Base-by-base conservation (phyloP, 2,888 invertebrate genomes). In the Torymus texanus region DNA sequence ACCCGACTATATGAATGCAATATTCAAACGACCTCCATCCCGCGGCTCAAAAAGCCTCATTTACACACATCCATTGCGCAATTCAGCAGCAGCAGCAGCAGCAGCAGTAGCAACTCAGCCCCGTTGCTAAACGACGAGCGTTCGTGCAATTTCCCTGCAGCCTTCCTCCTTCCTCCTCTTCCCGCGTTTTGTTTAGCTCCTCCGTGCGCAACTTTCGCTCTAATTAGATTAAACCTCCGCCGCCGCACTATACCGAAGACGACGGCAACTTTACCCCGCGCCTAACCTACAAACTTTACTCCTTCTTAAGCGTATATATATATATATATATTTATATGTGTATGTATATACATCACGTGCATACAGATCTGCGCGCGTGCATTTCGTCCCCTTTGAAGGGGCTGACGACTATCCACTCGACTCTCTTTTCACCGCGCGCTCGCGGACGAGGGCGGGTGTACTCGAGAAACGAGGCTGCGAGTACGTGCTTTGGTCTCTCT, bases 371-470 rank as follows among this genome's bases (percentile, higher is more conserved):
- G 29, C 29, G 29, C 29, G 29, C 29, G 24, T 24, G 3, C 29
- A 29, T 29, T 29, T 29, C 29, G 11, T 55, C 14, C 21, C 56
- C 24, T 65, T 16, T 72, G 61, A 72, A 53, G 62, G n/a, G 29
- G 21, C 65, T 50, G 63, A 65, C 75, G 67, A 75, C 61, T 29
- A 61, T 75, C 75, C 75, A 75, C 75, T 75, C 67, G 67, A 75
- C 67, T 75, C 65, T 61, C 67, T 75, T 75, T 67, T 66, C 29
- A 51, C 2, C 14, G 14, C 18, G n/a, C 59, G n/a, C n/a, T n/a
- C n/a, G n/a, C n/a, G n/a, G n/a, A n/a, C n/a, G n/a, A n/a, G 14
- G 12, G 14, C 18, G 29, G 29, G 41, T 16, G 29, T 61, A 55
- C 61, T 62, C 61, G 29, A 75, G 75, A 75, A 75, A 75, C 29